phyloP scores from a whole-genome alignment of 1,140 invertebrate species.

The Drosophila mayri region DNA sequence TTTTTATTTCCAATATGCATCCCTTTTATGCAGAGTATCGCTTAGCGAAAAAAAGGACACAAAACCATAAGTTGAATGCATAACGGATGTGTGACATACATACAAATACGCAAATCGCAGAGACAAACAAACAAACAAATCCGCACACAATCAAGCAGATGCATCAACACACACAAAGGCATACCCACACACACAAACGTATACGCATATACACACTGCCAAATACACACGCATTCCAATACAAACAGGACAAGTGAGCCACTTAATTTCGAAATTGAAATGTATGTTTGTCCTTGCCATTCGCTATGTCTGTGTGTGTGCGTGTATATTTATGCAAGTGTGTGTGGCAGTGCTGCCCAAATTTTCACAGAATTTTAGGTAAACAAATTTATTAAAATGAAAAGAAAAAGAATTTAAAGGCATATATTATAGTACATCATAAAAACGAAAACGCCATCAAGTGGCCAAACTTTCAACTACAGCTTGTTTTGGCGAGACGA shows the following conservation, averaged over 20 bases:
- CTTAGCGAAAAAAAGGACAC: constrained; percentile 22
- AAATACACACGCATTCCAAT: constrained; percentile 38
- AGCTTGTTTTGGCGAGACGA: too few species aligned
- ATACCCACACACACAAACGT: constrained; percentile 6
- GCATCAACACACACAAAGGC: constrained; percentile 30
- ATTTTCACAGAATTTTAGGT: background rate
- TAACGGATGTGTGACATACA: constrained; percentile 60
- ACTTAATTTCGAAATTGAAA: constrained; percentile 83
- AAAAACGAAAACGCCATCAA: too few species aligned
- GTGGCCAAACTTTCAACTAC: too few species aligned
- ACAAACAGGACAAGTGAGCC: constrained; percentile 72
- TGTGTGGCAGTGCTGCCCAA: background rate
- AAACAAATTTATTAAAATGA: background rate
- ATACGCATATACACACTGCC: constrained; percentile 8
- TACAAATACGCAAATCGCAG: constrained; percentile 28
- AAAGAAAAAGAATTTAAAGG: too few species aligned
- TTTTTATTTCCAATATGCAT: background rate
- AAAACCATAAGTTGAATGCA: constrained; percentile 55
- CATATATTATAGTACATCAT: too few species aligned
- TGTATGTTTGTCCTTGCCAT: constrained; percentile 55
- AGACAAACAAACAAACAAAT: constrained; percentile 9
- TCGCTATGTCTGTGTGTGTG: constrained; percentile 16
- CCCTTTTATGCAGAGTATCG: constrained; percentile 1
- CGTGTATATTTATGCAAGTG: constrained; percentile 8
- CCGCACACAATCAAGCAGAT: constrained; percentile 32